phyloP scores from a whole-genome alignment of 2,888 invertebrate species.

The Oscheius sp. region DNA sequence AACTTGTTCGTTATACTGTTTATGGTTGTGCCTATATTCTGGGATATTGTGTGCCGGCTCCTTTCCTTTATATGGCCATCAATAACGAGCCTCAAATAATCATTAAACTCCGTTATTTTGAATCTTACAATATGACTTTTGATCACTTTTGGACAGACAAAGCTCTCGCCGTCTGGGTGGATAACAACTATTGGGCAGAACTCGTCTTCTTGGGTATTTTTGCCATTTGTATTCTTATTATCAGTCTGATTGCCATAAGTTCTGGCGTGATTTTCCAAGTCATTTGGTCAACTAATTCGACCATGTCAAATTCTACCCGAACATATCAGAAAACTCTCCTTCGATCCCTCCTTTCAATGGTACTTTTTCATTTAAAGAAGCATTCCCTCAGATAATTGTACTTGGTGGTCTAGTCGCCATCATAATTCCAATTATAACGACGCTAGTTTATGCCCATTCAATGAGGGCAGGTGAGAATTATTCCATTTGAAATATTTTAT shows the following conservation, averaged over 20 bases:
- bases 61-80: neutral
- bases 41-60: neutral
- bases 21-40: neutral
- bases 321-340: neutral
- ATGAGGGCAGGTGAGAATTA: neutral
- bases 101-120: neutral
- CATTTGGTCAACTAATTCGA: neutral
- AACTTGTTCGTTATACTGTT: neutral
- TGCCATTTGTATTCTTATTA: too few relatives aligned
- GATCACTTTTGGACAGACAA: neutral
- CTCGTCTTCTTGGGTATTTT: too few relatives aligned
- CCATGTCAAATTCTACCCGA: neutral
- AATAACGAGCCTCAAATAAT: neutral
- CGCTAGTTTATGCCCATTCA: neutral
- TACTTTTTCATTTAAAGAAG: too few relatives aligned
- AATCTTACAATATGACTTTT: neutral
- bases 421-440: neutral
- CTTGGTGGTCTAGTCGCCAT: neutral
- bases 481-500: neutral
- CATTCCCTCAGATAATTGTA: neutral
- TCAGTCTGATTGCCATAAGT: neutral
- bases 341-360: neutral
- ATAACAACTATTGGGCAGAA: neutral
- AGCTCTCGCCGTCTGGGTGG: neutral
- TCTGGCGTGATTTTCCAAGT: neutral